phyloP scores from a whole-genome alignment of 1,140 invertebrate genomes.

The Trissolcus basalis region DNA sequence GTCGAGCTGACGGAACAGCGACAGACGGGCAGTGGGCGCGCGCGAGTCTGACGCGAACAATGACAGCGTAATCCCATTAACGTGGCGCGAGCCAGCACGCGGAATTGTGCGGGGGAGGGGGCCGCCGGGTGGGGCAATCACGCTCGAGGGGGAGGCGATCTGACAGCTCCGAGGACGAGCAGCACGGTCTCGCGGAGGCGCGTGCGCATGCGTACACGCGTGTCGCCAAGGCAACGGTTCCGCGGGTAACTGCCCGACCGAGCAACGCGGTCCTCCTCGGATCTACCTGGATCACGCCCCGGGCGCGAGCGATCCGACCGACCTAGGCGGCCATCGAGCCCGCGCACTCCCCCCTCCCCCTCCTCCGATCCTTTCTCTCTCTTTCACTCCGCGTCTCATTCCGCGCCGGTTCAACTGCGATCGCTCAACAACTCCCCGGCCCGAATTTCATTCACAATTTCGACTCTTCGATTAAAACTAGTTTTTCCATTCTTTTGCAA shows the following conservation, averaged over 20 bases:
- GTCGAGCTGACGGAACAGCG: constrained; percentile 14
- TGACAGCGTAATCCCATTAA: constrained; percentile 60
- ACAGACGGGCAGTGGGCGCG: constrained; percentile 36
- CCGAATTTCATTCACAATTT: no score
- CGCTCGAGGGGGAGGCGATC: constrained; percentile 31
- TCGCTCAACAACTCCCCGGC: neutral
- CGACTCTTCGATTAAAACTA: no score
- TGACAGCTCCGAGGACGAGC: constrained; percentile 55
- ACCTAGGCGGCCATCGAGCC: constrained; percentile 70
- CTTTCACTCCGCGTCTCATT: constrained; percentile 28
- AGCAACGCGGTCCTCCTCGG: constrained; percentile 64
- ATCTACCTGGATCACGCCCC: constrained; percentile 68
- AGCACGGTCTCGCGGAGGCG: constrained; percentile 45
- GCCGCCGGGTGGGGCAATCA: constrained; percentile 10
- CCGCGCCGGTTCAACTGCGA: neutral
- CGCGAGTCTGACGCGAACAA: constrained; percentile 58
- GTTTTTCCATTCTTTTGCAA: no score
- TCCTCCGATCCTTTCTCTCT: constrained; percentile 47
- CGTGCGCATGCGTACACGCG: constrained; percentile 71
- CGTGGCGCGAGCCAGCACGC: constrained; percentile 56
- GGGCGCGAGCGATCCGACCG: constrained; percentile 69
- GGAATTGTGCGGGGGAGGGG: constrained; percentile 22
- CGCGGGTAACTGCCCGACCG: constrained; percentile 73
- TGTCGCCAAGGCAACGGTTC: constrained; percentile 76
- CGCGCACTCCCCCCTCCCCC: constrained; percentile 45